A percentile compares a stretch with the other conserved stretches of the same genome.
Conservation (phyloP, 1,140 invertebrate genomes). For the Ceratina australensis region DNA sequence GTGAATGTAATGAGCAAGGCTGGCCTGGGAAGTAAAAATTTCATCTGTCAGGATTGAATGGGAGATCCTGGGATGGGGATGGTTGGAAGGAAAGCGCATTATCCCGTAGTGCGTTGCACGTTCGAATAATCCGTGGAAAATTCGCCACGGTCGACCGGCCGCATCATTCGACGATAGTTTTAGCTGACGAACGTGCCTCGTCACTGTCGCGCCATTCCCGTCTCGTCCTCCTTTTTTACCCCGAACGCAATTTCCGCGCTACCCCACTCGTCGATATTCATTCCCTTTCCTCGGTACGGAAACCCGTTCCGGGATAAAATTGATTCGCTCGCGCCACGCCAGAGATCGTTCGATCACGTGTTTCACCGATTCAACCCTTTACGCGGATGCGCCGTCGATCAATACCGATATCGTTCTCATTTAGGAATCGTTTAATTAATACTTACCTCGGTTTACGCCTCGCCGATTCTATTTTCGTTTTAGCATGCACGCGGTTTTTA, state of each 20-base stretch:
- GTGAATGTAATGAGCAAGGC: too few species aligned
- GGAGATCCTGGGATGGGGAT: background rate
- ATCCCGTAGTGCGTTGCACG: conserved; percentile 24
- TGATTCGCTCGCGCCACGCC: conserved; percentile 43
- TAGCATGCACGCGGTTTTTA: background rate
- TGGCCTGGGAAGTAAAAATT: too few species aligned
- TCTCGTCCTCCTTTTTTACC: conserved; percentile 10
- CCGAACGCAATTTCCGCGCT: conserved; percentile 53
- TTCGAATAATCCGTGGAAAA: conserved; percentile 43
- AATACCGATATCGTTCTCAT: too few species aligned
- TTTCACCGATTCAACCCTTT: background rate
- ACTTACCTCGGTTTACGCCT: too few species aligned
- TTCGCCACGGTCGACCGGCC: conserved; percentile 36
- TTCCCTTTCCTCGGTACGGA: conserved; percentile 43
- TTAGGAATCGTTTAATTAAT: too few species aligned
- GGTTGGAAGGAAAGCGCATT: conserved; percentile 20
- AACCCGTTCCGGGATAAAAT: conserved; percentile 47
- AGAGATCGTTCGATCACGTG: background rate
- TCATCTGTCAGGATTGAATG: background rate
- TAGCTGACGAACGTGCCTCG: conserved; percentile 44
- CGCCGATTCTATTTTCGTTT: background rate
- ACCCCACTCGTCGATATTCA: conserved; percentile 56
- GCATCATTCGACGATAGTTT: conserved; percentile 44
- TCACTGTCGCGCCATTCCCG: conserved; percentile 47
- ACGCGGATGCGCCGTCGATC: too few species aligned